phyloP scores from a whole-genome alignment of 23 tunicate genomes.

The Trididemnum clinides region DNA sequence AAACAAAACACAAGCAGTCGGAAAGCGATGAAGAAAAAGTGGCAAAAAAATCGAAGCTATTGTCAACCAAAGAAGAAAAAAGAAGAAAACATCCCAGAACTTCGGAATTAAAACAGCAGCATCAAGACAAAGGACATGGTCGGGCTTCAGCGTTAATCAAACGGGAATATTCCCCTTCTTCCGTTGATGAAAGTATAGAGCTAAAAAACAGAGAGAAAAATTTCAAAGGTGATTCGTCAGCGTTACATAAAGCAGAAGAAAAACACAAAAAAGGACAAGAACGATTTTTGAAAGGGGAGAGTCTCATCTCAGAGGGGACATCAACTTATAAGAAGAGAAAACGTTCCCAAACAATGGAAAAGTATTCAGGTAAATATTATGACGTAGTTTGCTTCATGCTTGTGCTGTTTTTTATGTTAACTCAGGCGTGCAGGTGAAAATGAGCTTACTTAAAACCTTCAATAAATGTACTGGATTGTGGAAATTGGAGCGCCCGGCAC shows the following conservation, averaged over 20 bases:
- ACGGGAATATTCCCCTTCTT: constrained; percentile 68
- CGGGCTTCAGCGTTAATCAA: constrained; percentile 40
- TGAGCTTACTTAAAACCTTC: too few relatives aligned
- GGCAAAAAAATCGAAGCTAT: neutral
- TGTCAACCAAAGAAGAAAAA: neutral
- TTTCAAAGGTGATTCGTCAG: too few relatives aligned
- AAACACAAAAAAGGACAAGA: too few relatives aligned
- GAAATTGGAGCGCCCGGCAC: too few relatives aligned
- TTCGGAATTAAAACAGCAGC: neutral
- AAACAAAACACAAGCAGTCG: neutral
- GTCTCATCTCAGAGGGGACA: too few relatives aligned
- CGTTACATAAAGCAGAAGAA: too few relatives aligned
- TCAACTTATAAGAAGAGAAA: neutral
- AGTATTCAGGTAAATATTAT: neutral
- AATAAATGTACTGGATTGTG: too few relatives aligned
- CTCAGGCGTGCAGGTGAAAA: too few relatives aligned
- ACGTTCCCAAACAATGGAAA: neutral
- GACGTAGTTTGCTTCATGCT: too few relatives aligned
- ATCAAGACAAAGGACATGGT: neutral
- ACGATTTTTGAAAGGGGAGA: too few relatives aligned
- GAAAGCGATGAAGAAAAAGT: neutral
- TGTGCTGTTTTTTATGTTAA: too few relatives aligned
- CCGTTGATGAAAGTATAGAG: neutral
- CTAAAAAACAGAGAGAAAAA: neutral
- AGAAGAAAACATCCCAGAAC: neutral